A percentile compares a stretch with the other conserved stretches of the same genome.
Conservation (phyloP, 1,140 invertebrate genomes). For the Condylostylus longicornis region DNA sequence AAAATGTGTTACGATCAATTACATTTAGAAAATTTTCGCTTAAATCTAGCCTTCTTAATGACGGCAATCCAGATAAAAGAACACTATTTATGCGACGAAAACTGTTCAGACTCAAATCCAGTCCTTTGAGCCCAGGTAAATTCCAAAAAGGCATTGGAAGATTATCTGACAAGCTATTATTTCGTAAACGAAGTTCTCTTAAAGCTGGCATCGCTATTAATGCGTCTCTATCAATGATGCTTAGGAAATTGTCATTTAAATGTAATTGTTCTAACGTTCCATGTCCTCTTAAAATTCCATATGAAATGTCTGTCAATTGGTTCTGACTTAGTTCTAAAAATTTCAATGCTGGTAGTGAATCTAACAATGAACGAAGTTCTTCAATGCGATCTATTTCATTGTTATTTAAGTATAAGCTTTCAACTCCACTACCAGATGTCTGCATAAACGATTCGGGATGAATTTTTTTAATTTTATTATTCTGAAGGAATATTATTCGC, state of each 20-base stretch:
- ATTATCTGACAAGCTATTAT: slow-evolving; percentile 56
- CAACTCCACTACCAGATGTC: slow-evolving; percentile 48
- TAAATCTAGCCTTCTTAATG: slow-evolving; percentile 58
- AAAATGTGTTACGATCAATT: slow-evolving; percentile 56
- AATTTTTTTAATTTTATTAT: slow-evolving; percentile 59
- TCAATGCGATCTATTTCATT: slow-evolving; percentile 60
- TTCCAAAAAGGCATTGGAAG: slow-evolving; percentile 60
- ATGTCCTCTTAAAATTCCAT: slow-evolving; percentile 58
- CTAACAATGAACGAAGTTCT: slow-evolving; percentile 52
- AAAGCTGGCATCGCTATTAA: slow-evolving; percentile 68
- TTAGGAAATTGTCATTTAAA: slow-evolving; percentile 61
- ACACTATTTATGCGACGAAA: slow-evolving; percentile 53
- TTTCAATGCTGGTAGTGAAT: slow-evolving; percentile 56
- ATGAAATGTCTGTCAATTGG: slow-evolving; percentile 54
- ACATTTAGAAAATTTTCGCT: slow-evolving; percentile 57
- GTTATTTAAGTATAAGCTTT: slow-evolving; percentile 57
- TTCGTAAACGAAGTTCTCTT: slow-evolving; percentile 58
- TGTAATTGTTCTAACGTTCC: slow-evolving; percentile 61
- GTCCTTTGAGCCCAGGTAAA: slow-evolving; percentile 59
- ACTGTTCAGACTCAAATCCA: slow-evolving; percentile 65
- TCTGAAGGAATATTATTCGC: slow-evolving; percentile 56
- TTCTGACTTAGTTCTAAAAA: slow-evolving; percentile 65
- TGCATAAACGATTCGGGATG: slow-evolving; percentile 68
- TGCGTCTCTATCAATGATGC: slow-evolving; percentile 54
- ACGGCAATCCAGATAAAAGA: slow-evolving; percentile 56